Evolutionary conservation across 1,140 invertebrate genomes (phyloP).

Genomic region (Archivesica marissinica): DNA sequence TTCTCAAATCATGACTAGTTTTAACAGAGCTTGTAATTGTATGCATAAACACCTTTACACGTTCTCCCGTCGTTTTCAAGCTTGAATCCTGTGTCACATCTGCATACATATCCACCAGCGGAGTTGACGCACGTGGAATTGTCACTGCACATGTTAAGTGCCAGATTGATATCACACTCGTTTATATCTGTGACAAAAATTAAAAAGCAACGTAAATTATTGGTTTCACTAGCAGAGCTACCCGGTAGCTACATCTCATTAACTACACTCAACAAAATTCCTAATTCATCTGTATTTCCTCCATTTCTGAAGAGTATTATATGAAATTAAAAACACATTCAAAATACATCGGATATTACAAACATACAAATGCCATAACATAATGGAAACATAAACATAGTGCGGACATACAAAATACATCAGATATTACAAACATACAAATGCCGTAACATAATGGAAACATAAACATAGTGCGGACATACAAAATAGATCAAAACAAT

Average conservation of each 20-base stretch:
- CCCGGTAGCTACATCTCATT: not conserved
- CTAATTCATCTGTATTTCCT: not conserved
- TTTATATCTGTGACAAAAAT: constrained; percentile 63
- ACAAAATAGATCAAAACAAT: too few species aligned
- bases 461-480: too few species aligned
- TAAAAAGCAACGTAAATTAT: not conserved
- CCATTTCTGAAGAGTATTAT: not conserved
- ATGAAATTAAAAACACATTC: not conserved
- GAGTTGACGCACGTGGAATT: constrained; percentile 51
- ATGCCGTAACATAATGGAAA: too few species aligned
- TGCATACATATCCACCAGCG: constrained; percentile 47
- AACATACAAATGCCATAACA: too few species aligned
- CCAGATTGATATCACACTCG: constrained; percentile 63
- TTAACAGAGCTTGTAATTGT: too few species aligned
- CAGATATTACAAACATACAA: too few species aligned
- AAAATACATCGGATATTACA: not conserved
- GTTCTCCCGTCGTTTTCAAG: not conserved
- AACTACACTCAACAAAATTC: not conserved
- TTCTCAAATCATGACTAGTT: too few species aligned
- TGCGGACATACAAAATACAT: too few species aligned
- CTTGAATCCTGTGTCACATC: constrained; percentile 26
- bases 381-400: too few species aligned
- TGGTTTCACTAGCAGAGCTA: too few species aligned
- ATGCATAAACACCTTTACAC: constrained; percentile 16
- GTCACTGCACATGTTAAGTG: constrained; percentile 26